Evolutionary conservation across 2,113 vertebrate species (phyloP), one percentile per base, ranked within the genome.

Genomic region (Notothenia rossii): DNA sequence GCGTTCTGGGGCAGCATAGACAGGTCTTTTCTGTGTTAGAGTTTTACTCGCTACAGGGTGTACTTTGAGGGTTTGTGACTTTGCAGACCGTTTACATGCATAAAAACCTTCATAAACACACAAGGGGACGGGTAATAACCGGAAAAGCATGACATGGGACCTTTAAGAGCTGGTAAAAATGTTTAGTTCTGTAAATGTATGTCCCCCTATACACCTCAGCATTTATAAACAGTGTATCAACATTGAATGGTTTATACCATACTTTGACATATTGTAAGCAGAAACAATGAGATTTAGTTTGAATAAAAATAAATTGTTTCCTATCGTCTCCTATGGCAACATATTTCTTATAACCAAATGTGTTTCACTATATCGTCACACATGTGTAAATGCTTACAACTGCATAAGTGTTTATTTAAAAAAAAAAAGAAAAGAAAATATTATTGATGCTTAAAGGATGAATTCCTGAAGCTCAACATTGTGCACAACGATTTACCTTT

Each of bases 391-490:
- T 22, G n/a, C 12, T 62, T n/a, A n/a, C 18, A 51, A 17, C 18
- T 51, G 7, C 18, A 61, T 73, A 10, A 40, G 2, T 45, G 46
- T 5, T 4, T 53, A 12, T n/a, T 51, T 22, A 22, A 22, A 22
- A 22, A 22, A 22, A 22, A 22, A 22, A 22, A 22, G 1, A 22
- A 22, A 22, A 22, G 22, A 22, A 22, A 29, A 33, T 25, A 15
- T 25, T 25, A 25, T 25, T 29, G 29, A 29, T 29, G 4, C 29
- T 29, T 29, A 29, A 29, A 29, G 29, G 29, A 29, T 72, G 18
- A n/a, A 72, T 61, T 61, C 18, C 56, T 60, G 7, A n/a, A 63
- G 18, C 33, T 64, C 45, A 51, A 40, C 58, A 62, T 62, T 11
- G n/a, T 45, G 59, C n/a, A 45, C 36, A 54, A 46, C 33, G 15